Conservation (phyloP, 2,113 vertebrate genomes). For the Erythrocebus patas region DNA sequence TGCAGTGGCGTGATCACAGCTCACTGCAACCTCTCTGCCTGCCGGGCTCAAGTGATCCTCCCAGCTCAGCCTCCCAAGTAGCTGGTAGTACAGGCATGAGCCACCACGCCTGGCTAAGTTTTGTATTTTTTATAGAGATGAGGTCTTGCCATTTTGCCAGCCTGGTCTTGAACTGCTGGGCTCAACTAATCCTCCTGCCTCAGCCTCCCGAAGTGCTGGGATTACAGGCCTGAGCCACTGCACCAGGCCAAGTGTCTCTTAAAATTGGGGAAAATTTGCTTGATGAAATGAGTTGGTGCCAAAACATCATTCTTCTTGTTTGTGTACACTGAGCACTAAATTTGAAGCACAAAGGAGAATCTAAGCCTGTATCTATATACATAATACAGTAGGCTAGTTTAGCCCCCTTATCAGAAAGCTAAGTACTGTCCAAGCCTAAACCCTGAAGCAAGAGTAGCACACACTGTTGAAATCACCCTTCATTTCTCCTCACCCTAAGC, state of each 20-base stretch:
- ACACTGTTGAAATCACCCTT: neutral
- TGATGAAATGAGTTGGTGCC: conserved; percentile 26
- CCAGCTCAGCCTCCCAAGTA: too few relatives aligned
- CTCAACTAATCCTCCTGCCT: too few relatives aligned
- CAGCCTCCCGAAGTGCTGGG: too few relatives aligned
- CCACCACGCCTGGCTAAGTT: too few relatives aligned
- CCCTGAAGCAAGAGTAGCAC: neutral
- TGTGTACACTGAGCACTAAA: neutral
- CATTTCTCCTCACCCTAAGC: neutral
- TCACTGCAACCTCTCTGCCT: too few relatives aligned
- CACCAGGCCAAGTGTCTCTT: neutral
- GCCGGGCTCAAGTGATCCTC: too few relatives aligned
- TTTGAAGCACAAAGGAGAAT: neutral
- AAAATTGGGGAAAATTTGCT: conserved; percentile 16
- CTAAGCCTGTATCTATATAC: neutral
- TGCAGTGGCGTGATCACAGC: too few relatives aligned
- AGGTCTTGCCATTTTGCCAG: too few relatives aligned
- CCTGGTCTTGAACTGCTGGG: too few relatives aligned
- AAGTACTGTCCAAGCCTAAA: neutral
- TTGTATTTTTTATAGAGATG: too few relatives aligned
- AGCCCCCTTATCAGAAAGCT: neutral
- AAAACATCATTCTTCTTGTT: neutral
- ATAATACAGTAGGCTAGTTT: neutral
- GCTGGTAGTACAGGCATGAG: too few relatives aligned
- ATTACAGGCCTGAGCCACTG: too few relatives aligned